Evolutionary conservation across 1,140 invertebrate species (phyloP).

Genomic region (Trichonephila clavipes): DNA sequence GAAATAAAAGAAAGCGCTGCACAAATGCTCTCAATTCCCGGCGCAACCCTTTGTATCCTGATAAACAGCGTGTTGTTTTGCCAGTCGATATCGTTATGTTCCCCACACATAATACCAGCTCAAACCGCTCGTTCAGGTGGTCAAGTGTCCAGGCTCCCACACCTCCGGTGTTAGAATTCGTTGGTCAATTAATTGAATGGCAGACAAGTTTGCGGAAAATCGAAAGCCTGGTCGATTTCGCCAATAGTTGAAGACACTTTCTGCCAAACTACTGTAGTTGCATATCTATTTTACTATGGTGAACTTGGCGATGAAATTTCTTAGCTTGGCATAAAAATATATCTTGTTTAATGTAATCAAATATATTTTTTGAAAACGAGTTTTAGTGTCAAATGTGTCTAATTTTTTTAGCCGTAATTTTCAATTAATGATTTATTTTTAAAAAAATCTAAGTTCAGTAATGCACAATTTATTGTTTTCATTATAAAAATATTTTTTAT

Average conservation of each 20-base stretch:
- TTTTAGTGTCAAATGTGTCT: too few relatives aligned
- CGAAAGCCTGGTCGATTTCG: conserved; percentile 60
- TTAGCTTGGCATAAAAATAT: too few relatives aligned
- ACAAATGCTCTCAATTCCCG: not conserved
- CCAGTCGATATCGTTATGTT: conserved; percentile 1
- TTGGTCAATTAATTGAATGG: conserved; percentile 52
- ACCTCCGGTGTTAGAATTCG: conserved; percentile 53
- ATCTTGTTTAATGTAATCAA: too few relatives aligned
- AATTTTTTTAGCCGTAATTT: too few relatives aligned
- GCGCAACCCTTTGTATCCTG: not conserved
- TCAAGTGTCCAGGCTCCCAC: conserved; percentile 51
- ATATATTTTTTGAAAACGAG: too few relatives aligned
- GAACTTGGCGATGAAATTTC: too few relatives aligned
- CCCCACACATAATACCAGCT: conserved; percentile 14
- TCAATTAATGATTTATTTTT: too few relatives aligned
- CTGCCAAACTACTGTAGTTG: not conserved
- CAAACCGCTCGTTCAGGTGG: not conserved
- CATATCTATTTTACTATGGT: too few relatives aligned
- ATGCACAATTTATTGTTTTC: too few relatives aligned
- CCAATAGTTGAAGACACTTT: conserved; percentile 28
- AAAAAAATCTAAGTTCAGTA: too few relatives aligned
- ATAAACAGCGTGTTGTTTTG: not conserved
- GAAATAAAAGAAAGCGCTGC: too few relatives aligned
- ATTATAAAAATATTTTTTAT: too few relatives aligned
- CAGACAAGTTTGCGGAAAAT: conserved; percentile 34